Conservation (phyloP, 2,113 vertebrate genomes). For the Gavia stellata region DNA sequence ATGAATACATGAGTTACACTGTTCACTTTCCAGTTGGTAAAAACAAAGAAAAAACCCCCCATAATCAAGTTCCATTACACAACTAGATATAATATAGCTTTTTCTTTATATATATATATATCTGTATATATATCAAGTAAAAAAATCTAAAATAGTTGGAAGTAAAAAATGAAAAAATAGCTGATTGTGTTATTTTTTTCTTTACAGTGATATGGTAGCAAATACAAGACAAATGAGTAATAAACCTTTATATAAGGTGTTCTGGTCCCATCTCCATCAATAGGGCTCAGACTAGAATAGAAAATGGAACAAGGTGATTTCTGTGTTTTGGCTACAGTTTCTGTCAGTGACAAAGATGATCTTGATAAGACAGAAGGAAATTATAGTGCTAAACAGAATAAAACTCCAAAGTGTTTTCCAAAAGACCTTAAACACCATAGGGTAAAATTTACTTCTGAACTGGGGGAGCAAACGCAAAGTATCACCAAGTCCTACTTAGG, state of each 20-base stretch:
- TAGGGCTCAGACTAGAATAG: slow-evolving; percentile 59
- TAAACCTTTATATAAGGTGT: slow-evolving; percentile 52
- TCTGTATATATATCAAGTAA: slow-evolving; percentile 71
- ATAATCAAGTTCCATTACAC: slow-evolving; percentile 63
- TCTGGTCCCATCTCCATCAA: slow-evolving; percentile 65
- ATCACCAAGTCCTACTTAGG: not conserved
- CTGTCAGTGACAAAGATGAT: slow-evolving; percentile 52
- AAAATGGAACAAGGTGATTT: slow-evolving; percentile 50
- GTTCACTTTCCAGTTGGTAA: slow-evolving; percentile 37
- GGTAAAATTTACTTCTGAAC: slow-evolving; percentile 21
- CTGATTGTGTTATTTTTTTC: slow-evolving; percentile 50
- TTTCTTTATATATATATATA: slow-evolving; percentile 63
- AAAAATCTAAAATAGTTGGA: slow-evolving; percentile 73
- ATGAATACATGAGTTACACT: slow-evolving; percentile 32
- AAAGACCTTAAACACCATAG: slow-evolving; percentile 19
- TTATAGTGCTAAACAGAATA: slow-evolving; percentile 3
- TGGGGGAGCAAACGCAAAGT: not conserved
- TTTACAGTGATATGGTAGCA: slow-evolving; percentile 77
- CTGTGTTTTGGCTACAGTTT: slow-evolving; percentile 71
- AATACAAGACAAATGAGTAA: slow-evolving; percentile 66
- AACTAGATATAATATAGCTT: slow-evolving; percentile 70
- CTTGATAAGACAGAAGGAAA: slow-evolving; percentile 32
- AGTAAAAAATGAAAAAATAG: slow-evolving; percentile 78
- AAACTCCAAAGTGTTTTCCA: slow-evolving; percentile 31
- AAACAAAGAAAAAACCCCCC: not conserved